Conservation (phyloP, 1,140 invertebrate genomes). For the Sipha flava region DNA sequence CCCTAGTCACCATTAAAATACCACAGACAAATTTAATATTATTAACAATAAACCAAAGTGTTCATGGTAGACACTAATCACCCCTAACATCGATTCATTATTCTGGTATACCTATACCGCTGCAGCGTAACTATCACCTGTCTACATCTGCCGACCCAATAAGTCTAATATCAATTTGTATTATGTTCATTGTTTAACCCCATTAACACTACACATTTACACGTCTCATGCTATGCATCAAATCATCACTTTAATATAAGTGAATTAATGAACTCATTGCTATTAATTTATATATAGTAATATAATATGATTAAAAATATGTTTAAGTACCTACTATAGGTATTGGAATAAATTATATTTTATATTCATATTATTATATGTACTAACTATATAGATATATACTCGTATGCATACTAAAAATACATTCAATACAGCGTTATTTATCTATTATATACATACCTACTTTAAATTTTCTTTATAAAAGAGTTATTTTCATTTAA, state of each 20-base stretch:
- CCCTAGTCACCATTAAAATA: background rate
- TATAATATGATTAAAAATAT: background rate
- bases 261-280: background rate
- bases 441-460: too few relatives aligned
- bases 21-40: background rate
- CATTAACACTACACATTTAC: background rate
- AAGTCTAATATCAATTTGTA: conserved; percentile 3
- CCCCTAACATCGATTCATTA: conserved; percentile 8
- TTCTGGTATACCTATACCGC: background rate
- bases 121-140: background rate
- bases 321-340: too few relatives aligned
- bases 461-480: too few relatives aligned
- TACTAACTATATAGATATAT: too few relatives aligned
- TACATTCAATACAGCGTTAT: too few relatives aligned
- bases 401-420: too few relatives aligned
- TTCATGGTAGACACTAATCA: background rate
- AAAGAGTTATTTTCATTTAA: too few relatives aligned
- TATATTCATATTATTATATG: too few relatives aligned
- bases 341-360: too few relatives aligned
- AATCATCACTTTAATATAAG: background rate
- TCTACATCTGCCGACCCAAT: background rate
- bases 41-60: conserved; percentile 4
- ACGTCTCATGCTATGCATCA: background rate
- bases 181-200: background rate
- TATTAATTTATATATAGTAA: background rate